Percentiles rank a stretch among this genome's conserved stretches.
Conservation (phyloP, 2,113 vertebrate genomes). For the Dromiciops gliroides region DNA sequence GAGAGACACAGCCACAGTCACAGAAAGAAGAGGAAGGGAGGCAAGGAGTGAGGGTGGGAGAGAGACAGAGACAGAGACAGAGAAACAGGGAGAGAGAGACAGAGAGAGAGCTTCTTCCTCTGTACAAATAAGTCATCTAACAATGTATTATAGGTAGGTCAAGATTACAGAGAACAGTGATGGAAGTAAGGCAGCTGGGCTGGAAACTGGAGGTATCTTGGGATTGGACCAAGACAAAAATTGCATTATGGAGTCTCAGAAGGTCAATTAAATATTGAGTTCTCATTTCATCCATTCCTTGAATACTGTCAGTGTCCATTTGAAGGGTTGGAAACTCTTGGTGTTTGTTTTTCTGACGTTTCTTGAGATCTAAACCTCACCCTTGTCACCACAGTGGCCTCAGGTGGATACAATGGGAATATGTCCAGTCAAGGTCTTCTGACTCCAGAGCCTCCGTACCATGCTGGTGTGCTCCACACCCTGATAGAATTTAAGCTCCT, state of each 20-base stretch:
- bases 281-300: constrained; percentile 20
- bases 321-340: neutral
- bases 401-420: neutral
- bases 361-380: neutral
- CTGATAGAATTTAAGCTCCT: neutral
- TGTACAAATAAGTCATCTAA: constrained; percentile 68
- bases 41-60: neutral
- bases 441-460: too few relatives aligned
- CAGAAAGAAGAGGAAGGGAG: too few relatives aligned
- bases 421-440: neutral
- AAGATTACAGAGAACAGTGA: constrained; percentile 51
- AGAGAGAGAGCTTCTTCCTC: neutral
- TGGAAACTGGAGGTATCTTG: constrained; percentile 21
- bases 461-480: too few relatives aligned
- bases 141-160: constrained; percentile 12
- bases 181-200: constrained; percentile 2
- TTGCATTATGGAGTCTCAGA: constrained; percentile 45
- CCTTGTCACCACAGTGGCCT: neutral
- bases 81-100: neutral
- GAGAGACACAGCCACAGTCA: too few relatives aligned
- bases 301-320: neutral
- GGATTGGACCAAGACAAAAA: constrained; percentile 58
- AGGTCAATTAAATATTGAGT: constrained; percentile 53
- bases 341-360: neutral
- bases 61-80: neutral